Conservation (phyloP, 2,113 vertebrate species). For the Oxygymnocypris stewartii region DNA sequence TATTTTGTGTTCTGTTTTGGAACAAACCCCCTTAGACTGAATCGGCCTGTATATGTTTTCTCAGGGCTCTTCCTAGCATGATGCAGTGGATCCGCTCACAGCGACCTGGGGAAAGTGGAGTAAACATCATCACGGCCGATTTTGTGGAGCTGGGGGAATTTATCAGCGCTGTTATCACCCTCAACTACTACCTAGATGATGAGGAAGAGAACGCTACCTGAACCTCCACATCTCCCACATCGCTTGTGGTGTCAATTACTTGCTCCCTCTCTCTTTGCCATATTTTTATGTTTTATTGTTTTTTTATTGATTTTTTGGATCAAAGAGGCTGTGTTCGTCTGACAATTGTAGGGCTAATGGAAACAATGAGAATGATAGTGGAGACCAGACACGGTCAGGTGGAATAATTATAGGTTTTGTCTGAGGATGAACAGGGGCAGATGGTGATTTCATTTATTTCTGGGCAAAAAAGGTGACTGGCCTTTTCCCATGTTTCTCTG, state of each 20-base stretch:
- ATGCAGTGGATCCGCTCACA: constrained; percentile 96
- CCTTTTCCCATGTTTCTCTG: constrained; percentile 56
- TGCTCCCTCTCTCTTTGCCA: constrained; percentile 64
- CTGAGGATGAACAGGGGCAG: constrained; percentile 48
- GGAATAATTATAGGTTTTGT: constrained; percentile 15
- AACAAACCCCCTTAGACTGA: constrained; percentile 5
- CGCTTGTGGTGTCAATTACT: constrained; percentile 58
- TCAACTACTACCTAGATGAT: constrained; percentile 92
- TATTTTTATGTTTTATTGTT: constrained; percentile 63
- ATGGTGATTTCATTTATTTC: constrained; percentile 54
- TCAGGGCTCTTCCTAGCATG: constrained; percentile 93
- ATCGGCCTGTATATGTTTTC: constrained; percentile 13
- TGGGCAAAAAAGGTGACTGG: constrained; percentile 54
- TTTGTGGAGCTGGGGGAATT: constrained; percentile 98
- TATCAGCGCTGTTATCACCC: constrained; percentile 95
- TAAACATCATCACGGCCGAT: constrained; percentile 97
- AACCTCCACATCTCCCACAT: constrained; percentile 63
- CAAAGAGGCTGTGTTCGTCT: constrained; percentile 67
- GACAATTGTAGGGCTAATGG: constrained; percentile 79
- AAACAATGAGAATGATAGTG: constrained; percentile 51
- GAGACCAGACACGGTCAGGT: constrained; percentile 38
- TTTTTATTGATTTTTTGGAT: constrained; percentile 64
- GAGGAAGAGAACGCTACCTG: constrained; percentile 89
- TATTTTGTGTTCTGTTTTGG: not conserved
- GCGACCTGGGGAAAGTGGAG: constrained; percentile 91